Conservation (phyloP, 2,113 vertebrate species). For the Oncorhynchus clarkii region DNA sequence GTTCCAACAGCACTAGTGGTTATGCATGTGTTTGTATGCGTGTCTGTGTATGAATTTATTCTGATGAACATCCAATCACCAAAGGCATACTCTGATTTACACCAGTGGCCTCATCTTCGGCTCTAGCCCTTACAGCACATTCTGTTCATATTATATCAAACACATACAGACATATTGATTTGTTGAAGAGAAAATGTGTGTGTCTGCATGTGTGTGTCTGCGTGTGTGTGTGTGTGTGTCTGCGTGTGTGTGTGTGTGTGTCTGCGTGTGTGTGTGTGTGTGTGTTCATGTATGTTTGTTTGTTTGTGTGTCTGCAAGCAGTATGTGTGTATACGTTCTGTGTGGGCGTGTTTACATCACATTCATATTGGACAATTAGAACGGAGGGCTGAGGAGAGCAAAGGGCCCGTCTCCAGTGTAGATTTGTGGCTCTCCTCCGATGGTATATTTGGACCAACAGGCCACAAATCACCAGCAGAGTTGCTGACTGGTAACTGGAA, state of each 20-base stretch:
- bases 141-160: constrained; percentile 5
- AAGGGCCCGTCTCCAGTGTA: constrained; percentile 15
- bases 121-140: constrained; percentile 20
- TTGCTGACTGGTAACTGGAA: constrained; percentile 71
- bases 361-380: constrained; percentile 55
- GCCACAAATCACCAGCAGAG: constrained; percentile 70
- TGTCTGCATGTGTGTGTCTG: not conserved
- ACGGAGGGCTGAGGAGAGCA: constrained; percentile 15
- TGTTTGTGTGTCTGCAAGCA: not conserved
- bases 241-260: not conserved
- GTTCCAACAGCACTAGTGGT: not conserved
- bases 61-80: constrained; percentile 16
- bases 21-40: constrained; percentile 3
- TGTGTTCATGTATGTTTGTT: not conserved
- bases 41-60: constrained; percentile 13
- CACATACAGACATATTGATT: constrained; percentile 3
- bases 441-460: constrained; percentile 52
- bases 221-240: not conserved
- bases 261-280: not conserved
- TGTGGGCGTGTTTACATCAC: constrained; percentile 40
- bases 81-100: constrained; percentile 46
- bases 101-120: constrained; percentile 13
- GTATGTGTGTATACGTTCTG: not conserved
- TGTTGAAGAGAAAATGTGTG: not conserved
- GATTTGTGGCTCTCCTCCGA: constrained; percentile 60